Evolutionary conservation across 2,888 invertebrate genomes (phyloP).

Genomic region (Pardosa pseudoannulata): DNA sequence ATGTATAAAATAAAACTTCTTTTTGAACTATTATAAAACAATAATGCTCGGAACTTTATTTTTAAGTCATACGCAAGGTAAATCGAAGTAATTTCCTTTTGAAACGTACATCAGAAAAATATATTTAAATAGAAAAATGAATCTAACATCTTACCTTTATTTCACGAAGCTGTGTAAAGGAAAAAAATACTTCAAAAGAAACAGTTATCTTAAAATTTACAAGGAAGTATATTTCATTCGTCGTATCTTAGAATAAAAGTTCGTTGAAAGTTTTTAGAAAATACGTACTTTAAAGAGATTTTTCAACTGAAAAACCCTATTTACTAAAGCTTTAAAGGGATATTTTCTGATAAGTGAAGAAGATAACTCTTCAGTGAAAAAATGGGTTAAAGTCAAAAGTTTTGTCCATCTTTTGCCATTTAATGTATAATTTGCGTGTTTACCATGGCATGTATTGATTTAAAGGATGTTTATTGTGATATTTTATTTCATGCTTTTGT

Average conservation of each 20-base stretch:
- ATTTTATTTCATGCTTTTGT: too few species aligned
- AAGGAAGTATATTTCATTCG: neutral
- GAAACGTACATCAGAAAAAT: too few species aligned
- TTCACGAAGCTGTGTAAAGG: too few species aligned
- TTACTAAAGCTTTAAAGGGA: neutral
- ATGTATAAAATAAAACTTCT: too few species aligned
- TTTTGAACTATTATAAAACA: too few species aligned
- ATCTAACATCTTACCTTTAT: too few species aligned
- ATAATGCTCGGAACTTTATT: too few species aligned
- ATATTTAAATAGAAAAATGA: too few species aligned
- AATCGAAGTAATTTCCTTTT: too few species aligned
- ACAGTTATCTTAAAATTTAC: neutral
- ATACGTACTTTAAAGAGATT: neutral
- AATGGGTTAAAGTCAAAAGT: neutral
- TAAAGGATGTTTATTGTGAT: too few species aligned
- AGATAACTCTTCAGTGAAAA: neutral
- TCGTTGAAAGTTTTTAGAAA: slow-evolving; percentile 1
- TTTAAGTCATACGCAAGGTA: too few species aligned
- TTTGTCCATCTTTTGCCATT: neutral
- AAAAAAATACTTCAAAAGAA: neutral
- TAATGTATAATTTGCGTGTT: slow-evolving; percentile 4
- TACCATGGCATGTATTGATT: too few species aligned
- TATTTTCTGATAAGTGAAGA: neutral
- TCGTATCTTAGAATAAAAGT: neutral
- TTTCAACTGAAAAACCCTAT: neutral